Evolutionary conservation across 2,797 vertebrate genomes (phyloP).

Genomic region (Tiaroga cobitis): DNA sequence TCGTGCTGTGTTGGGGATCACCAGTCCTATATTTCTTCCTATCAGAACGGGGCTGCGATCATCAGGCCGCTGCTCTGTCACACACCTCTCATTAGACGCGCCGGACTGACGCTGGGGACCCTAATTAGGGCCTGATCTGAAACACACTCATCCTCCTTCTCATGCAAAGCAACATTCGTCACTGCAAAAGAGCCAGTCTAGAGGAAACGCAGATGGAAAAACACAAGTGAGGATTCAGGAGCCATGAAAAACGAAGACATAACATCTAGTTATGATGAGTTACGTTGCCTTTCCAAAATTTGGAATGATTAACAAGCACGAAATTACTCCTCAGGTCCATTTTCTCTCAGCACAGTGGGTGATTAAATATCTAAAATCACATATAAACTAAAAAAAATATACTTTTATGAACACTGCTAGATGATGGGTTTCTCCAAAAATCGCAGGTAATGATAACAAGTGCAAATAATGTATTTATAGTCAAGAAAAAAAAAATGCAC

Average conservation of each 20-base stretch:
- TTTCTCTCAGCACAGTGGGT: not conserved
- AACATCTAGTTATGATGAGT: conserved; percentile 29
- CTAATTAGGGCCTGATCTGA: conserved; percentile 80
- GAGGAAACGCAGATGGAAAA: conserved; percentile 22
- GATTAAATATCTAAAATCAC: not conserved
- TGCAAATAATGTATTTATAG: conserved; percentile 53
- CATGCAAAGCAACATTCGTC: conserved; percentile 49
- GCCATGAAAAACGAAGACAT: conserved; percentile 3
- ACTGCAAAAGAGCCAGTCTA: conserved; percentile 18
- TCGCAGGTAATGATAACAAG: conserved; percentile 25
- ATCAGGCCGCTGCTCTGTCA: conserved; percentile 63
- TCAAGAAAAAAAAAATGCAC: conserved; percentile 25
- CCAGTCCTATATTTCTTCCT: conserved; percentile 51
- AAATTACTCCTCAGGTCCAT: not conserved
- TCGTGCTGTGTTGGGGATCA: conserved; percentile 67
- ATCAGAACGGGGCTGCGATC: conserved; percentile 31
- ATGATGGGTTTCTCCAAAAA: conserved; percentile 9
- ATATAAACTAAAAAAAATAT: not conserved
- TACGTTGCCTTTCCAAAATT: conserved; percentile 20
- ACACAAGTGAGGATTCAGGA: not conserved
- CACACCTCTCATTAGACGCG: conserved; percentile 79
- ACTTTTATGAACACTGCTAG: not conserved
- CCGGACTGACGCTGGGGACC: conserved; percentile 68
- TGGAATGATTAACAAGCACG: not conserved
- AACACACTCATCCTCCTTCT: conserved; percentile 69